Evolutionary conservation across 1,140 invertebrate species (phyloP).

Genomic region (Drosophila orena): DNA sequence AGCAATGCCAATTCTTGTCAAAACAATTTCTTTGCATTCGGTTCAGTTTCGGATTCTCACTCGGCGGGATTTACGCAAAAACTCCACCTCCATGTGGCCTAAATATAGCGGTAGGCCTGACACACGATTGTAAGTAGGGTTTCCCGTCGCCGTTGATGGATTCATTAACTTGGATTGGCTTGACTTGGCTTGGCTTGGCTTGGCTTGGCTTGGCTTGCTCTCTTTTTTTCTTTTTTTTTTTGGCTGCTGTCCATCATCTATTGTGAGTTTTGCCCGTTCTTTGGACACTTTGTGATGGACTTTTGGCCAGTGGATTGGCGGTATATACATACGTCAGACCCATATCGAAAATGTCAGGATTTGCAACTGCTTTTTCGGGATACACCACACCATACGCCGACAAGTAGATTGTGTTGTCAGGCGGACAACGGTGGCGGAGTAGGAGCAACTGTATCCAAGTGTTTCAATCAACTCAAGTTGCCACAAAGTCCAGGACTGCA

Average conservation of each 20-base stretch:
- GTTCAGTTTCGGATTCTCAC: constrained; percentile 1
- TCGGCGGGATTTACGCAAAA: not conserved
- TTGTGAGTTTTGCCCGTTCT: constrained; percentile 23
- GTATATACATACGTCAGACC: constrained; percentile 48
- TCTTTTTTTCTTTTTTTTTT: not conserved
- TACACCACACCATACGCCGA: too few relatives aligned
- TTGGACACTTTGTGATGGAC: constrained; percentile 30
- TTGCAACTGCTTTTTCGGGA: constrained; percentile 5
- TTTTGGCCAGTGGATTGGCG: not conserved
- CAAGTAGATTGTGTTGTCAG: constrained; percentile 25
- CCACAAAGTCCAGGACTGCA: constrained; percentile 15
- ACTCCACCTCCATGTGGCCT: not conserved
- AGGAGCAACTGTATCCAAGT: constrained; percentile 32
- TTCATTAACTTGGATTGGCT: constrained; percentile 63
- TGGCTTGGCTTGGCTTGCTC: constrained; percentile 15
- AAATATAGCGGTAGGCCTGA: constrained; percentile 27
- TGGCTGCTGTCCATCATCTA: constrained; percentile 34
- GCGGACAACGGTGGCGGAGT: constrained; percentile 4
- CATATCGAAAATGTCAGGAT: constrained; percentile 74
- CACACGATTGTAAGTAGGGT: constrained; percentile 57
- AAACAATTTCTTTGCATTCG: constrained; percentile 40
- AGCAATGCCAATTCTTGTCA: constrained; percentile 52
- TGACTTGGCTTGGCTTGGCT: too few relatives aligned
- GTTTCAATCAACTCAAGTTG: constrained; percentile 39
- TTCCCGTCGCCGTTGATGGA: constrained; percentile 44